Conservation (phyloP, 2,113 vertebrate species). For the Gila orcuttii region DNA sequence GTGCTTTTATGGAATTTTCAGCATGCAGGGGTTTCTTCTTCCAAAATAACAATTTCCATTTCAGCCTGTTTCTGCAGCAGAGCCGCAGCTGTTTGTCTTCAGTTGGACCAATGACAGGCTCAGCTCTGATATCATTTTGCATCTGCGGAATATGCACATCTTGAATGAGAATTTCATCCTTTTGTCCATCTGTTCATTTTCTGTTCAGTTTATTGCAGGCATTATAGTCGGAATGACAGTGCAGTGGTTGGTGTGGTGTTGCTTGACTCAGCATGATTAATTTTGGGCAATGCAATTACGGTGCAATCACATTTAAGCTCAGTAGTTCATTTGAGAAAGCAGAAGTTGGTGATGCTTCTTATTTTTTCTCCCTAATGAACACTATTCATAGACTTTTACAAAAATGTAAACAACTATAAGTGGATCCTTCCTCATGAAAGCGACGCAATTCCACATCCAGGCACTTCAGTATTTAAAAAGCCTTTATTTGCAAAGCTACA, state of each 20-base stretch:
- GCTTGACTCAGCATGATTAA: neutral
- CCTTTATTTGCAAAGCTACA: no score
- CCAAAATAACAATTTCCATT: neutral
- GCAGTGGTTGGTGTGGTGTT: neutral
- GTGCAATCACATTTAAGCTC: neutral
- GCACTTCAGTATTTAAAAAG: no score
- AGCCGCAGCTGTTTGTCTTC: conserved; percentile 49
- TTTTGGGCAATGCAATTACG: neutral
- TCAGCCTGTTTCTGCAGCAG: neutral
- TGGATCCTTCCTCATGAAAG: no score
- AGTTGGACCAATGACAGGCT: conserved; percentile 36
- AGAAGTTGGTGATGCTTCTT: neutral
- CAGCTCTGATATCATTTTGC: conserved; percentile 37
- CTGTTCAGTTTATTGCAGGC: neutral
- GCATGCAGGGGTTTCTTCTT: neutral
- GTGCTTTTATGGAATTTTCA: neutral
- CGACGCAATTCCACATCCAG: no score
- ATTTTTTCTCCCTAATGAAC: neutral
- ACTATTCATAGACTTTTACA: neutral
- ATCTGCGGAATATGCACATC: conserved; percentile 13
- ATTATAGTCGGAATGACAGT: neutral
- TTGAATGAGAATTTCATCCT: conserved; percentile 5
- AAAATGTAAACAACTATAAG: no score
- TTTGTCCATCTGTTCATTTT: conserved; percentile 38
- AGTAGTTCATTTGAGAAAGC: neutral